These are phyloP conservation scores for Synchiropus splendidus DNA, from an alignment of 2,113 vertebrate species.

Conservation along the genomic window DNA sequence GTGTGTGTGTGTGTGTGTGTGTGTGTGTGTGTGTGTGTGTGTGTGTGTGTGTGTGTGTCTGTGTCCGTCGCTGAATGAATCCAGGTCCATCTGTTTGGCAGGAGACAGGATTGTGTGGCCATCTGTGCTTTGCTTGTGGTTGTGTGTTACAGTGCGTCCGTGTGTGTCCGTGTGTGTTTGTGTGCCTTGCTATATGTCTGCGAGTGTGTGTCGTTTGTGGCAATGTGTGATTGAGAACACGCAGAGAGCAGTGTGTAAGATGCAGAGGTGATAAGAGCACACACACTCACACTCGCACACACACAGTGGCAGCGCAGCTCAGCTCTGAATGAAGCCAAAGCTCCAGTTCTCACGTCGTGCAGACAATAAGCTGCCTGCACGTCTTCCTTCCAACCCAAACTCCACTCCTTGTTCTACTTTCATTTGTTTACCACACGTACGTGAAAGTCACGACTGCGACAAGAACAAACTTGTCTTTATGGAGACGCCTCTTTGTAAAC, in stretches of 20 bases:
- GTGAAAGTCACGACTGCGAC: too few species aligned
- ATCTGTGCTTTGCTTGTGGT: constrained; percentile 78
- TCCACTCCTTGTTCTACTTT: too few species aligned
- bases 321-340: constrained; percentile 37
- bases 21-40: constrained; percentile 19
- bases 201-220: constrained; percentile 31
- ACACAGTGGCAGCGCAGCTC: constrained; percentile 32
- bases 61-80: constrained; percentile 82
- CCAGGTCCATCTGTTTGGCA: constrained; percentile 95
- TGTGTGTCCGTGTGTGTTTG: constrained; percentile 19
- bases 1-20: constrained; percentile 17
- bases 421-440: too few species aligned
- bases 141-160: constrained; percentile 16
- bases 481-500: too few species aligned
- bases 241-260: constrained; percentile 43
- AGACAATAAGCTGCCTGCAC: background rate
- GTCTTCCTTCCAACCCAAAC: background rate
- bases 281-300: constrained; percentile 19
- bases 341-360: constrained; percentile 17
- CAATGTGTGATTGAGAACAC: background rate
- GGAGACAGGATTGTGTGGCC: constrained; percentile 88
- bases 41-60: constrained; percentile 42
- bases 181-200: constrained; percentile 3
- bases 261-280: constrained; percentile 52
- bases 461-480: too few species aligned